Evolutionary conservation across 2,888 invertebrate species (phyloP), one percentile per base, ranked within the genome.

Genomic region (Campoletis raptor): DNA sequence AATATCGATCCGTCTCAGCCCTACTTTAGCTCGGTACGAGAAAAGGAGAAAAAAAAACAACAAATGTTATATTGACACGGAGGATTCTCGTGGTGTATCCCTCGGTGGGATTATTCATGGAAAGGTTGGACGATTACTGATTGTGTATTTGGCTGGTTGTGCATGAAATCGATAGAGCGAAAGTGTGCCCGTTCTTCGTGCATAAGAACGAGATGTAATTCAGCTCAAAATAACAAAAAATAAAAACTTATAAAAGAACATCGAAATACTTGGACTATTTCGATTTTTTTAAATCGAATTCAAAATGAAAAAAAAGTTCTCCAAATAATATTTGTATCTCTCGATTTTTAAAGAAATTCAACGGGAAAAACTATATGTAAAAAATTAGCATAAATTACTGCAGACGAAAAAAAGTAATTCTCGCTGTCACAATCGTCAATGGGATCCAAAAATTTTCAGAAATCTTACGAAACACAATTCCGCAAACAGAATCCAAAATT

Each of bases 81-180:
- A 24, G 21, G 15, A 61, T 61, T 61, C 61, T 61, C 61, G 61
- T 61, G 15, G 30, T 61, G 15, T 61, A 10, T 61, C 15, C 30
- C 61, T 61, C 30, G 12, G 61, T 24, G 12, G 61, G 30, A 61
- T 61, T 61, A 30, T 61, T 61, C 61, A 61, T 61, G 61, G 30
- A 30, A 61, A 61, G 61, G 61, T 61, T 30, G 61, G 30, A 61
- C 12, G 61, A 61, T 61, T 30, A 61, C 30, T 61, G 61, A 61
- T 61, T 61, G 61, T 61, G 61, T 61, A 61, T 61, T 61, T 61
- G 12, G 24, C 61, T 61, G 61, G 61, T 61, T 61, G 61, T 61
- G 61, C 61, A 61, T 61, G 61, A 61, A 61, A 61, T 61, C 61
- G 30, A 61, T 61, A 61, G 61, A 61, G 61, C 61, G 61, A 61